Base-by-base conservation (phyloP, 2,797 vertebrate species). In the Threskiornis aethiopicus region DNA sequence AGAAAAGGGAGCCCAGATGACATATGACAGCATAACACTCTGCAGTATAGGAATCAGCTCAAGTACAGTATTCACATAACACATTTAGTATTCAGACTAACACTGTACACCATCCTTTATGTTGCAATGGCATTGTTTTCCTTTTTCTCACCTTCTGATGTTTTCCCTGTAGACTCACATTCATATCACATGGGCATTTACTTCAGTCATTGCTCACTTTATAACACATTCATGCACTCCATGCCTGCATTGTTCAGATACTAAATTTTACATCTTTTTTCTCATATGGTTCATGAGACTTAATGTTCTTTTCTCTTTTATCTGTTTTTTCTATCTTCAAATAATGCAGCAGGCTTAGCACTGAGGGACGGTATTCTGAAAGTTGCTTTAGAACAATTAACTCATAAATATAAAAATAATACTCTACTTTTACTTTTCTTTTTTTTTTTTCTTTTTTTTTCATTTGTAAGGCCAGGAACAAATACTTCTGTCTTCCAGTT, bases 141-240 rank as follows among this genome's bases (percentile, higher is more conserved):
- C 82, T 61, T 65, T 39, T 66, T 78, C 90, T 96, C 93, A 92
- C 84, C 92, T 91, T 95, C 92, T 84, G 79, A 92, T 89, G 57
- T 91, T 95, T 89, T 93, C 94, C 87, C 94, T 84, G 54, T 44
- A 82, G 94, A 79, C 87, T 89, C 90, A 62, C 69, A 65, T 86
- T 84, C 87, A 61, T 54, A 86, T 93, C 82, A 57, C 84, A 72
- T 55, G 79, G 84, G 57, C 91, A 55, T 86, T 95, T 87, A 76
- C 87, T 92, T 89, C 84, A 96, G 78, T 87, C 94, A 81, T 41
- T 91, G 90, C 89, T 94, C 92, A 78, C 69, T 94, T 95, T 69
- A 35, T 29, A 95, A 61, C 41, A 29, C 67, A 59, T 91, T 79
- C 55, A 29, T 91, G 62, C 37, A 35, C 73, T 89, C 66, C 3